Evolutionary conservation across 2,797 vertebrate genomes (phyloP).

Genomic region (Hyperoplus lanceolatus): DNA sequence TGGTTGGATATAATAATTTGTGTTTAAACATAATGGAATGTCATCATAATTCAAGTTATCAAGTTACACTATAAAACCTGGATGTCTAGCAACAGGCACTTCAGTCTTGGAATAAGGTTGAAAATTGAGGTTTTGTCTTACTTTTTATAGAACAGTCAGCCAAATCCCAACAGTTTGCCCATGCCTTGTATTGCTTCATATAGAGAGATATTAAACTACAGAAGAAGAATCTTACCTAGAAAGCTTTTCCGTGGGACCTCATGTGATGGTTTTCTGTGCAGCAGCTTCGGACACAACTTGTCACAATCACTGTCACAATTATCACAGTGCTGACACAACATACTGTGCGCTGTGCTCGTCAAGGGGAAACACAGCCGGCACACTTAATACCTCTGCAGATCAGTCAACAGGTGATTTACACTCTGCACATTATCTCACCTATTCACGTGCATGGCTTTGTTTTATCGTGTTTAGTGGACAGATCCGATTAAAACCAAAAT

Average conservation of each 20-base stretch:
- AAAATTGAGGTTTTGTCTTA: not conserved
- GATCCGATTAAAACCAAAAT: too few relatives aligned
- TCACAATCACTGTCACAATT: not conserved
- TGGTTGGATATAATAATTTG: not conserved
- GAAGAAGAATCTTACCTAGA: not conserved
- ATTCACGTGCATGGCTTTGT: not conserved
- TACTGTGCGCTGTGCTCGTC: not conserved
- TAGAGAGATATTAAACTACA: not conserved
- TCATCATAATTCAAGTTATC: not conserved
- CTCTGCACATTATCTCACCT: conserved; percentile 58
- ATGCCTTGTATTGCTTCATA: not conserved
- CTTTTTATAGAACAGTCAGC: not conserved
- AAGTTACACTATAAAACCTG: not conserved
- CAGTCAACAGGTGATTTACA: conserved; percentile 42
- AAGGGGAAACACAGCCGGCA: conserved; percentile 16
- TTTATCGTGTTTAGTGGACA: not conserved
- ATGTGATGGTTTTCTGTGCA: not conserved
- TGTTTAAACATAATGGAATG: not conserved
- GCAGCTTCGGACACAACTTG: not conserved
- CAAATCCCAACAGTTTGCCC: not conserved
- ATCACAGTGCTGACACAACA: not conserved
- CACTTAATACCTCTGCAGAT: conserved; percentile 14
- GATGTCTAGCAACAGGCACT: not conserved
- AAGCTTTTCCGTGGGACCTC: not conserved
- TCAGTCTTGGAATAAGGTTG: not conserved